Evolutionary conservation across 2,797 vertebrate genomes (phyloP), one percentile per base, ranked within the genome.

Genomic region (Synaphobranchus kaupii): DNA sequence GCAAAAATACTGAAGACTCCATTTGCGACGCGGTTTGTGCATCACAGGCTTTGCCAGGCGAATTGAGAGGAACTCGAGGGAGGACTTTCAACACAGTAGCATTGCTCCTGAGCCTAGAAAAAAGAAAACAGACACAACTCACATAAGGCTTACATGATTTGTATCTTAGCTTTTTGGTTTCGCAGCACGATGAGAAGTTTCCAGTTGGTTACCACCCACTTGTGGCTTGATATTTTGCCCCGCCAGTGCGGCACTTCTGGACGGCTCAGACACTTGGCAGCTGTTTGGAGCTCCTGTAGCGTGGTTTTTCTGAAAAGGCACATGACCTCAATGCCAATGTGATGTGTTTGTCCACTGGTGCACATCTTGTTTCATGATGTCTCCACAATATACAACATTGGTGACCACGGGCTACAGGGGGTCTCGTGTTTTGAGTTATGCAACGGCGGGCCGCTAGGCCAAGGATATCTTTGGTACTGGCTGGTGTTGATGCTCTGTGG

Each of bases 361-460:
- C 25, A n/a, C 39, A 50, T 81, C 56, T 17, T 20, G 39, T 78
- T 78, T 71, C 58, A 83, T 83, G 20, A 56, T 39, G 66, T 84
- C 63, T 25, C 44, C 17, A 25, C 86, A 54, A 84, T 3, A 48
- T n/a, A 71, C 44, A 84, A 50, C 82, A 6, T 15, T 54, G 13
- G 68, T 84, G 50, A 22, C 63, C 34, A 52, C 13, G 44, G 68
- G 13, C 84, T 76, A 58, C 86, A 28, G 31, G 39, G 86, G 52
- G 56, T 84, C 44, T 71, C 47, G 28, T 83, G 60, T 87, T 83
- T 31, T 44, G 31, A 34, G 81, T 68, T 44, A 84, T 10, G 25
- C 28, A 48, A 85, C 63, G 0, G n/a, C 22, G 54, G 85, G 31
- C 20, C 25, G 73, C 78, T 39, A n/a, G 28, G 48, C 50, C 10